A percentile compares a stretch with the other conserved stretches of the same genome.
phyloP scores from a whole-genome alignment of 2,797 vertebrate species.

The Valencia hispanica region DNA sequence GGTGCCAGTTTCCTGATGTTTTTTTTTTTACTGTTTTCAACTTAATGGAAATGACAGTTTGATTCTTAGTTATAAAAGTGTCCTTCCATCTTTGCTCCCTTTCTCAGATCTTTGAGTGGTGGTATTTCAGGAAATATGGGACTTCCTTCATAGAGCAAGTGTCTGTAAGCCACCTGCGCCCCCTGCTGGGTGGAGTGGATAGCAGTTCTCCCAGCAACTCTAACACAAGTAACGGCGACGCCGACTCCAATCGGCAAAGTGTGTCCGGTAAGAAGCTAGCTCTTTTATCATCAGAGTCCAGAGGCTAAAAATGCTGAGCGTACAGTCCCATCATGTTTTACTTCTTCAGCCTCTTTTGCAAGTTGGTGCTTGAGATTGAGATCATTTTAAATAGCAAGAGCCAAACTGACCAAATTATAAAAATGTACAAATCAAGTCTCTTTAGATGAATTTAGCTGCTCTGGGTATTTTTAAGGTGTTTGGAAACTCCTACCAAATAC shows the following conservation, averaged over 20 bases:
- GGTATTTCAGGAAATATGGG: constrained; percentile 99
- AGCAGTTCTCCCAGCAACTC: constrained; percentile 90
- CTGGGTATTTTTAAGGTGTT: not conserved
- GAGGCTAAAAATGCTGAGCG: not conserved
- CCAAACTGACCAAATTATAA: not conserved
- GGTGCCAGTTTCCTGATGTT: not conserved
- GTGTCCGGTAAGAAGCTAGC: constrained; percentile 88
- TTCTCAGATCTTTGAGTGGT: constrained; percentile 98
- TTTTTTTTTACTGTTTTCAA: not conserved
- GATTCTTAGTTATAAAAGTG: not conserved
- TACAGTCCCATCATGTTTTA: not conserved
- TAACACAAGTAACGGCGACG: constrained; percentile 89
- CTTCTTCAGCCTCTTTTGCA: not conserved
- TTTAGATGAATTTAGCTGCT: no score
- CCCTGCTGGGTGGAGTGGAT: constrained; percentile 97
- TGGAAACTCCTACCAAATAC: not conserved
- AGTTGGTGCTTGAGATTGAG: not conserved
- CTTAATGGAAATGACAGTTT: not conserved
- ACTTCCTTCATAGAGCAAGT: constrained; percentile 99
- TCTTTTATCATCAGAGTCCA: not conserved
- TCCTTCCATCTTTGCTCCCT: not conserved
- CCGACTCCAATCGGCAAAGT: constrained; percentile 93
- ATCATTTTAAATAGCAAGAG: not conserved
- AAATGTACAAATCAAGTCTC: not conserved
- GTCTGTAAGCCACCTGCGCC: constrained; percentile 97